Evolutionary conservation across 2,113 vertebrate genomes (phyloP), one percentile per base, ranked within the genome.

Genomic region (Orcinus orca): DNA sequence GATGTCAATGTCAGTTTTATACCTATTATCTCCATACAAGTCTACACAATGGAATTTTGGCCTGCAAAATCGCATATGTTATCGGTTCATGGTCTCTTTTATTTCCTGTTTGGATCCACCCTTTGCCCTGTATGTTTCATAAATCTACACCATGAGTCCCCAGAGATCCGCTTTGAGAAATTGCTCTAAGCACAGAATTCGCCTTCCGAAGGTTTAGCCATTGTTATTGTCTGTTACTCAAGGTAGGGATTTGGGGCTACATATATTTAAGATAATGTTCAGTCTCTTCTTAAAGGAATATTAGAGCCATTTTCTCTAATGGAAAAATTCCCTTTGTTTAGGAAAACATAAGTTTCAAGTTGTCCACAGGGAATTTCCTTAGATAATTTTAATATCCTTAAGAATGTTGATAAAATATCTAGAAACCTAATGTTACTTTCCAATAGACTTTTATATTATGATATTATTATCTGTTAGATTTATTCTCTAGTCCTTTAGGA

Each of bases 381-480:
- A 67, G 9, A 4, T 53, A 33, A 6, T 92, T 97, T 96, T 96
- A 95, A 83, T 97, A 94, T 85, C 88, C 92, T 97, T 79, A 60
- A 97, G 2, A 94, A n/a, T 79, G n/a, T 62, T 55, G 81, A n/a
- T 96, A 93, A 97, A 97, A 94, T 88, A 94, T 98, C 33, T 95
- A 77, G 11, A 95, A 96, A 96, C 26, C 11, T 88, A 58, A 44
- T 85, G 11, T 77, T 92, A 44, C 65, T 76, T 96, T 97, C 26
- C 86, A 68, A 94, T 82, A 86, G 6, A 79, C 6, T 97, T 83
- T 81, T 90, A 62, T 96, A 84, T 84, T 81, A 76, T 26, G 68
- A n/a, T 79, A 84, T 85, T 95, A 94, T 87, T 95, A 93, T 87
- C 21, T 53, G 13, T 25, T 62, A 84, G 7, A 62, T 92, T 97